These are phyloP conservation scores for Drosophila borborema DNA, from an alignment of 2,888 invertebrate species.

Conservation along the genomic window DNA sequence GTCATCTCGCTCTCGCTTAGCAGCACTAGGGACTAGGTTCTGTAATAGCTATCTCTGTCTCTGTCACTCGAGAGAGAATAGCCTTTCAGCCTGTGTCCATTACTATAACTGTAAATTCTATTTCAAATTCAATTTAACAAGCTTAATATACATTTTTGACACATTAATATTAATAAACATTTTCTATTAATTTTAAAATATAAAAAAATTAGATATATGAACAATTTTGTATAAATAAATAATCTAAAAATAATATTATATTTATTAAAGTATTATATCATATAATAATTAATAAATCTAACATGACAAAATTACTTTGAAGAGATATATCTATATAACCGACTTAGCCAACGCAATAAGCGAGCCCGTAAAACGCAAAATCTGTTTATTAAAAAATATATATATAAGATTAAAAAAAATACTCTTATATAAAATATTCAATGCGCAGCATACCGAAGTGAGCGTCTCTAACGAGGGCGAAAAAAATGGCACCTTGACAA, in stretches of 20 bases:
- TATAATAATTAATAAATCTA: not conserved
- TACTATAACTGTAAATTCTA: too few species aligned
- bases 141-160: too few species aligned
- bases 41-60: not conserved
- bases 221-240: too few species aligned
- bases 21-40: not conserved
- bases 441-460: conserved; percentile 58
- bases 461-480: conserved; percentile 74
- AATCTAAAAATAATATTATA: too few species aligned
- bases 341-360: conserved; percentile 72
- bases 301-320: not conserved
- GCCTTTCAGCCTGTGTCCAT: too few species aligned
- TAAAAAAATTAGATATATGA: too few species aligned
- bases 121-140: too few species aligned
- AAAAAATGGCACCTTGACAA: conserved; percentile 78
- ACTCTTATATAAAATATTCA: too few species aligned
- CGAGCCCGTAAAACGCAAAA: conserved; percentile 70
- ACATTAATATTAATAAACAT: too few species aligned
- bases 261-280: too few species aligned
- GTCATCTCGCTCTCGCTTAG: not conserved
- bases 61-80: too few species aligned
- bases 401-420: not conserved
- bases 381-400: conserved; percentile 27
- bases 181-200: too few species aligned
- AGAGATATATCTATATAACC: conserved; percentile 35